These are phyloP conservation scores for Vulpes ferrilata DNA, from an alignment of 2,113 vertebrate genomes.

Conservation along the genomic window DNA sequence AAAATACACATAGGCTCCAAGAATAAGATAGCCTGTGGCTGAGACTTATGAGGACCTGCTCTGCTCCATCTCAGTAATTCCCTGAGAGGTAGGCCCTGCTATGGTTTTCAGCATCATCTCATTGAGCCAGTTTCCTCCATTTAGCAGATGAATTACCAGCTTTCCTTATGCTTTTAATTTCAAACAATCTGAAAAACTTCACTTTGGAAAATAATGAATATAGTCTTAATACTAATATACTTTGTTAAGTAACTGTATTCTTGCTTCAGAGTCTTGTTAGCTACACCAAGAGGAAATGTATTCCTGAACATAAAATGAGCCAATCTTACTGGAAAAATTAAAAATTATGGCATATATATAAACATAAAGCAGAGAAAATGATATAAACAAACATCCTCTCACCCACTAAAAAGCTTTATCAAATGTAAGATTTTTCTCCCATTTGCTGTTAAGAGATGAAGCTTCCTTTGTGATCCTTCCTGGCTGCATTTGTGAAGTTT, in stretches of 20 bases:
- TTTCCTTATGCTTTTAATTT: background rate
- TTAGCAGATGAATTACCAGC: background rate
- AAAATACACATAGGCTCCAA: background rate
- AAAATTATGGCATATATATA: slow-evolving; percentile 1
- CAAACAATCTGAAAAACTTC: slow-evolving; percentile 30
- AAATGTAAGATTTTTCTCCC: slow-evolving; percentile 25
- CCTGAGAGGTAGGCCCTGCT: background rate
- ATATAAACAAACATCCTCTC: background rate
- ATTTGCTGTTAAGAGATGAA: background rate
- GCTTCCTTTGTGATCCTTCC: background rate
- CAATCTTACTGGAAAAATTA: background rate
- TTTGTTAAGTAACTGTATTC: background rate
- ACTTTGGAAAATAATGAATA: slow-evolving; percentile 20
- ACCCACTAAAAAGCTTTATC: background rate
- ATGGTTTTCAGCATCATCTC: background rate
- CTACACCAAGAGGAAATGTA: slow-evolving; percentile 7
- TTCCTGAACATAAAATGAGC: slow-evolving; percentile 37
- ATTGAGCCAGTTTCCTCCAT: background rate
- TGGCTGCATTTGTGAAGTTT: background rate
- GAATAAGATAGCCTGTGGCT: background rate
- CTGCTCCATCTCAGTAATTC: background rate
- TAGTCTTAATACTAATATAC: slow-evolving; percentile 4
- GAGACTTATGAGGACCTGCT: background rate
- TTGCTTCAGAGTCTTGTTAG: background rate
- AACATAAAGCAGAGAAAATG: slow-evolving; percentile 9